These are phyloP conservation scores for Sympetrum striolatum DNA, from an alignment of 2,888 invertebrate genomes.

Conservation along the genomic window DNA sequence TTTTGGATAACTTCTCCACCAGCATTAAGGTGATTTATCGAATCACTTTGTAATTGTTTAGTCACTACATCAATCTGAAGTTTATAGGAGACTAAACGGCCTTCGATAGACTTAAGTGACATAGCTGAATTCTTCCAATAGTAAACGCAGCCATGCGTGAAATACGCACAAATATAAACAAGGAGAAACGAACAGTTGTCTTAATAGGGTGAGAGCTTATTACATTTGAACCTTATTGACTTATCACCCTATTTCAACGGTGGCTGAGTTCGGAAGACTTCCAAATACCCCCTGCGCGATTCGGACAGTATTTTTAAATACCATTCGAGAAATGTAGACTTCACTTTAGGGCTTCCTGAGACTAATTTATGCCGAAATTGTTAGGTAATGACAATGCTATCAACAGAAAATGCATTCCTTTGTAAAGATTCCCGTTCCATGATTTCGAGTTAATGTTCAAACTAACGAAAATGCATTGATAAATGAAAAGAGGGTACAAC, in stretches of 20 bases:
- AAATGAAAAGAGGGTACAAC: no score
- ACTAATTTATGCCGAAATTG: neutral
- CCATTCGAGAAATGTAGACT: neutral
- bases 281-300: neutral
- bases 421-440: no score
- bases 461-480: no score
- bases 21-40: neutral
- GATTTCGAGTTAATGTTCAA: no score
- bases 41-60: neutral
- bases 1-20: neutral
- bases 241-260: neutral
- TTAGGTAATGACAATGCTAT: neutral
- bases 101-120: no score
- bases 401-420: no score
- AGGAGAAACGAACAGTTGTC: neutral
- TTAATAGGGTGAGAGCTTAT: neutral
- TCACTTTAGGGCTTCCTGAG: neutral
- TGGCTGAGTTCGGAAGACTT: neutral
- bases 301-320: neutral
- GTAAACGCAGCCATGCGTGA: no score
- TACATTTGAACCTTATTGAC: neutral
- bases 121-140: no score
- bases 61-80: neutral
- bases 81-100: neutral
- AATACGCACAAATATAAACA: no score